A percentile compares a stretch with the other conserved stretches of the same genome.
Conservation (phyloP, 23 tunicate species). For the Oikopleura dioica region DNA sequence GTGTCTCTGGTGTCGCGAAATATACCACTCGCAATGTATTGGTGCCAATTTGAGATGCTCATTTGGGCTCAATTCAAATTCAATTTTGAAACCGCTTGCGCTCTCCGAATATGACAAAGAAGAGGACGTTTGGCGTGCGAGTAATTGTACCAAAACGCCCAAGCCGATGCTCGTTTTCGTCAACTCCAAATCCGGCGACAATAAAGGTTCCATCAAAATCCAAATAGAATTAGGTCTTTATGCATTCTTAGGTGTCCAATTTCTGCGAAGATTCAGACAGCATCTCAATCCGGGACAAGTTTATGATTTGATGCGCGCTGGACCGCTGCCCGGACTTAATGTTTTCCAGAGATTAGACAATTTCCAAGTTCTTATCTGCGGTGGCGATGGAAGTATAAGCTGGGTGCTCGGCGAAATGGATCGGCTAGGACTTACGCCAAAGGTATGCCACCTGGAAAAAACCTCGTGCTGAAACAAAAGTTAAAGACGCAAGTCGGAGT, state of each 20-base stretch:
- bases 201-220: conserved; percentile 66
- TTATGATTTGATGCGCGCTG: conserved; percentile 76
- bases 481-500: conserved; percentile 81
- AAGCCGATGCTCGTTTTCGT: conserved; percentile 76
- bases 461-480: too few relatives aligned
- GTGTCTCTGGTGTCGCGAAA: conserved; percentile 8
- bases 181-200: conserved; percentile 90
- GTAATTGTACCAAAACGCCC: conserved; percentile 29
- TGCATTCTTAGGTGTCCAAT: too few relatives aligned
- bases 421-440: conserved; percentile 31
- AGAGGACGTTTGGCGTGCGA: conserved; percentile 28
- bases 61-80: not conserved
- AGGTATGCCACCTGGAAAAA: conserved; percentile 37
- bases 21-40: not conserved
- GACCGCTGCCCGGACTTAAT: conserved; percentile 55
- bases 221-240: too few relatives aligned
- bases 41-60: not conserved
- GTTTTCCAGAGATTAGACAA: conserved; percentile 78
- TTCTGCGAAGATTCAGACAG: conserved; percentile 76
- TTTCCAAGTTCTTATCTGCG: conserved; percentile 76
- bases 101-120: not conserved
- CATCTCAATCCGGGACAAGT: conserved; percentile 98
- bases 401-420: conserved; percentile 94
- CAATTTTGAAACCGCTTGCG: not conserved
- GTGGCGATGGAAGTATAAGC: conserved; percentile 95